Evolutionary conservation across 1,140 invertebrate species (phyloP).

Genomic region (Panagrolaimus sp.): DNA sequence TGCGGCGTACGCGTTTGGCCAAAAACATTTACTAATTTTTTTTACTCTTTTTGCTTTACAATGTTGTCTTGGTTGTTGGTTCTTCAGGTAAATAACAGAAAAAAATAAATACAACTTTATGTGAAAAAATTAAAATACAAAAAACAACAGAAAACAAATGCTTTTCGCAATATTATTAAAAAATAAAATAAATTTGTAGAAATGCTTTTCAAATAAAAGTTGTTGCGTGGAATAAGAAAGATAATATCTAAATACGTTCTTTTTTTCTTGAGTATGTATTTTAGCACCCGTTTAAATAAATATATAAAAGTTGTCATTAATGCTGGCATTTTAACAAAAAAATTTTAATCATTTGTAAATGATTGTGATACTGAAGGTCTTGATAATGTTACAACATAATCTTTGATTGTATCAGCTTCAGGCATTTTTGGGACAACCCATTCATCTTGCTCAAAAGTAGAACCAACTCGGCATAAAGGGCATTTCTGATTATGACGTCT

Average conservation of each 20-base stretch:
- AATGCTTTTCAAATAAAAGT: background rate
- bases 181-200: background rate
- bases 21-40: too few species aligned
- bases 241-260: background rate
- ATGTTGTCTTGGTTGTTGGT: too few species aligned
- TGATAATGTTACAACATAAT: too few species aligned
- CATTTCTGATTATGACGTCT: conserved; percentile 2
- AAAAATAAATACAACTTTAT: too few species aligned
- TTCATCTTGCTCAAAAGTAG: background rate
- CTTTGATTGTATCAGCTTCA: too few species aligned
- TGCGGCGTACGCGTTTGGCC: too few species aligned
- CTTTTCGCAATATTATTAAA: background rate
- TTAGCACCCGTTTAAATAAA: background rate
- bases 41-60: too few species aligned
- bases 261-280: background rate
- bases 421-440: background rate
- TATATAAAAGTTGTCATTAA: background rate
- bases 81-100: too few species aligned
- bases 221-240: conserved; percentile 1
- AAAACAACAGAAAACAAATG: too few species aligned
- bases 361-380: too few species aligned
- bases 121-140: too few species aligned
- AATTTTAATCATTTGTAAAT: background rate
- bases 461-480: background rate
- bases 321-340: background rate